Base-by-base conservation (phyloP, 2,113 vertebrate genomes). In the Bagarius yarrelli region DNA sequence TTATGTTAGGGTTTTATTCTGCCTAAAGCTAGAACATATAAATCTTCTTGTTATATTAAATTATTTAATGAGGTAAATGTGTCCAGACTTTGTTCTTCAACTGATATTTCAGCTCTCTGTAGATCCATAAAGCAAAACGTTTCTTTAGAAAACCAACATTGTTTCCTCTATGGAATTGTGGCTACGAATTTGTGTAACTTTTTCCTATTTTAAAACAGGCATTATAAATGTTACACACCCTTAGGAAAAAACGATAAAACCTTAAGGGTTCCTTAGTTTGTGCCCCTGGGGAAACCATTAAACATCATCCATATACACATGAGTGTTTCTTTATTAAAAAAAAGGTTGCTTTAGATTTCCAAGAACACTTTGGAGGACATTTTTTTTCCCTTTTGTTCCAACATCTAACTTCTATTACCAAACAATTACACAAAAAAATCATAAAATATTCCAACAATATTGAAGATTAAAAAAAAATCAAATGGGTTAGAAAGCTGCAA, bases 401-500 rank as follows among this genome's bases (percentile, higher is more conserved):
- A 40, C 64, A 30, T 64, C 30, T 21, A 21, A 11, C 52, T 50
- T 72, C 52, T 57, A 36, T 56, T 19, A 56, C 63, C 13, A 57
- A 57, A 27, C 32, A 56, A 79, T 70, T 27, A 44, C 8, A 12
- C 25, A 67, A 55, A 55, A 52, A n/a, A 34, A 30, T 52, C n/a
- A 61, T 21, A 56, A 53, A 44, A 55, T 44, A 60, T 34, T 32
- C 9, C 21, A 5, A 4, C 44, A 34, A 44, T 14, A 27, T 44
- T 18, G 53, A 30, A 40, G 34, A 53, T 47, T 27, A 56, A 34
- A 34, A 56, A 11, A 25, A 15, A 25, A 73, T 30, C 13, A 63
- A 81, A 76, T n/a, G 40, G 79, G 5, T 47, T 50, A 70, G 57
- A 76, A 85, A 86, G 85, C 83, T 84, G 86, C 84, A 86, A 63